Conservation (phyloP, 2,797 vertebrate species). For the Picus viridis region DNA sequence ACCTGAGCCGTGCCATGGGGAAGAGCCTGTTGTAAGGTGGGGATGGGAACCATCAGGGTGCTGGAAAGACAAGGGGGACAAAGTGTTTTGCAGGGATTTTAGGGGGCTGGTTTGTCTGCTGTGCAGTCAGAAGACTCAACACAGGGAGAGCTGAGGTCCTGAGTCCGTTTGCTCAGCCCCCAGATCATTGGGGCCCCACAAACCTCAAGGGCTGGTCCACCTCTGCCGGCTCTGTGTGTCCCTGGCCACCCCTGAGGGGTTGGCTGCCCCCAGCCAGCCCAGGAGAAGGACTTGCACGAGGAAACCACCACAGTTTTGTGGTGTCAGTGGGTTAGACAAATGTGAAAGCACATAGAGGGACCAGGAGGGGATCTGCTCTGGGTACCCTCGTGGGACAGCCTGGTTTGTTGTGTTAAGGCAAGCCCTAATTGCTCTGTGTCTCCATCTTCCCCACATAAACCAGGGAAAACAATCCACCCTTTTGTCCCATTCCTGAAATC, state of each 20-base stretch:
- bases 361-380: neutral
- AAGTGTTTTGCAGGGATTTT: neutral
- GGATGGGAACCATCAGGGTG: rapidly evolving
- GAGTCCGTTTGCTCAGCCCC: neutral
- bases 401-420: neutral
- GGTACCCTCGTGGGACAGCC: neutral
- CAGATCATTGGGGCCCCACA: neutral
- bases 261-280: neutral
- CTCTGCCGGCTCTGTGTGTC: neutral
- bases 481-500: neutral
- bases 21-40: neutral
- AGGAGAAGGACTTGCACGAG: neutral
- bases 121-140: neutral
- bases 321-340: neutral
- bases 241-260: neutral
- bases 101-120: neutral
- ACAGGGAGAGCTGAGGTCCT: neutral
- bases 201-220: neutral
- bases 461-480: neutral
- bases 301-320: neutral
- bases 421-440: neutral
- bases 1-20: neutral
- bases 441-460: neutral
- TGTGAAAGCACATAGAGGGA: neutral
- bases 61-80: rapidly evolving